phyloP scores from a whole-genome alignment of 2,797 vertebrate species.

The Tympanoctomys barrerae region DNA sequence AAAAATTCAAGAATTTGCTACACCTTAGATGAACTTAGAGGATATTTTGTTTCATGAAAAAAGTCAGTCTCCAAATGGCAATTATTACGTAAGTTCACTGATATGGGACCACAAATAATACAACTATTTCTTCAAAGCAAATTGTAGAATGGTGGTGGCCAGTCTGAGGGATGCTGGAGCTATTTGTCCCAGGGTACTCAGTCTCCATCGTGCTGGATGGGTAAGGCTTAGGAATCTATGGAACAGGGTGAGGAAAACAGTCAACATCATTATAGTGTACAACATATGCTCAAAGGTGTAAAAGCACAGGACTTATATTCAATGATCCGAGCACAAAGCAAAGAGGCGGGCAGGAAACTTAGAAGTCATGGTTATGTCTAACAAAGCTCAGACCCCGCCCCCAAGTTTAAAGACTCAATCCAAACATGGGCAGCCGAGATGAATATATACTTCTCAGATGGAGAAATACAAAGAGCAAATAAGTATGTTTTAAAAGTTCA shows the following conservation, averaged over 20 bases:
- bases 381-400: no score
- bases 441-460: no score
- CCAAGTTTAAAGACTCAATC: no score
- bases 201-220: background rate
- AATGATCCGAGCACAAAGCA: background rate
- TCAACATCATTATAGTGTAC: background rate
- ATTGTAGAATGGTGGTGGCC: background rate
- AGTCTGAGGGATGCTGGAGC: no score
- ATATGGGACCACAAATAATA: background rate
- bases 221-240: background rate
- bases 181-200: background rate
- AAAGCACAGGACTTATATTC: background rate
- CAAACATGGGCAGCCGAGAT: no score
- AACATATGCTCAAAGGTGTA: background rate
- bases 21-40: background rate
- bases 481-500: no score
- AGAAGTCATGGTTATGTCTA: background rate
- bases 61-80: background rate
- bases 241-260: background rate
- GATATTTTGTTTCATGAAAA: background rate
- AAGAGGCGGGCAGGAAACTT: background rate
- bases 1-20: background rate
- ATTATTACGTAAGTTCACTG: background rate
- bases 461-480: no score
- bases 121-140: background rate